Evolutionary conservation across 2,113 vertebrate genomes (phyloP).

Genomic region (Rynchops niger): DNA sequence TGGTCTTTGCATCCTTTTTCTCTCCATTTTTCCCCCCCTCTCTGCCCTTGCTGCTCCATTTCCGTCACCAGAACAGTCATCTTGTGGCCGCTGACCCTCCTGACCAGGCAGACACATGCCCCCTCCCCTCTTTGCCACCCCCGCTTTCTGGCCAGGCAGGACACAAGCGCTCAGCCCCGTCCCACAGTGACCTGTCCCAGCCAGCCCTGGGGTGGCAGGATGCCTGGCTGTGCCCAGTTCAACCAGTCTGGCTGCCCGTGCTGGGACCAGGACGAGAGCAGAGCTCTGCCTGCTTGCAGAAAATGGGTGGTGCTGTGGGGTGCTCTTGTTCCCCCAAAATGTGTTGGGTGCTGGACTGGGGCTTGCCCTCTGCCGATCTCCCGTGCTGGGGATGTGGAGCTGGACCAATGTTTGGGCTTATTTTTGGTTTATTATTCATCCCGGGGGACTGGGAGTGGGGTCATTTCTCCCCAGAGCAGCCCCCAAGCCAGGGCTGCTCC

Average conservation of each 20-base stretch:
- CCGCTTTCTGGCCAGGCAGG: neutral
- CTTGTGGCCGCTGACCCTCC: neutral
- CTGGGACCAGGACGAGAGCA: neutral
- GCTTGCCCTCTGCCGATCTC: too few relatives aligned
- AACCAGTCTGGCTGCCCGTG: neutral
- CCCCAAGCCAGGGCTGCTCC: neutral
- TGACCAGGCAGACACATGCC: neutral
- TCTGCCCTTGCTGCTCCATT: neutral
- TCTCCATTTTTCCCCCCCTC: neutral
- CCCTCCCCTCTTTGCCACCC: neutral
- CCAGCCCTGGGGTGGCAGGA: neutral
- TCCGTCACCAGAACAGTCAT: too few relatives aligned
- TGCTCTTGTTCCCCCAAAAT: too few relatives aligned
- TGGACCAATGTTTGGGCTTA: neutral
- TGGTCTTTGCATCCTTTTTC: neutral
- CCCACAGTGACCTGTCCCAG: neutral
- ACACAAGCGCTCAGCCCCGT: neutral
- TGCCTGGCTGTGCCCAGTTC: neutral
- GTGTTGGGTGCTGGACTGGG: too few relatives aligned
- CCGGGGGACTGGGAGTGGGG: accelerated
- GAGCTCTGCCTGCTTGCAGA: too few relatives aligned
- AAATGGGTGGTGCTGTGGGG: too few relatives aligned
- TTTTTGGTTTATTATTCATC: neutral
- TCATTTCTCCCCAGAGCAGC: neutral
- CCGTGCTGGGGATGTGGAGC: too few relatives aligned